Evolutionary conservation across 2,113 vertebrate genomes (phyloP).

Genomic region (Pongo abelii): DNA sequence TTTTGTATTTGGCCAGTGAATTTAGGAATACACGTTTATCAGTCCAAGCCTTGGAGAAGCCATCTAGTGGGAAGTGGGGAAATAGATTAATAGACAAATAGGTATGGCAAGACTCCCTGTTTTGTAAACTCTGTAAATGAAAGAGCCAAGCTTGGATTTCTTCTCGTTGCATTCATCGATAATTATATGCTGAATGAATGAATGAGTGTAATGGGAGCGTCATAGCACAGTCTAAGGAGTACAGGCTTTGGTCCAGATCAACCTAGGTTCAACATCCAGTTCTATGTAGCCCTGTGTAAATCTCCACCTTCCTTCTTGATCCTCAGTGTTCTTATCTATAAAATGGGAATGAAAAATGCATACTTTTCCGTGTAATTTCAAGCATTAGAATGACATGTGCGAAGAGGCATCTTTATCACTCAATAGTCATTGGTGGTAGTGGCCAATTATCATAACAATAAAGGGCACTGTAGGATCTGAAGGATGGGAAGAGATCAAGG

Average conservation of each 20-base stretch:
- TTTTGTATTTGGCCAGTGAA: not conserved
- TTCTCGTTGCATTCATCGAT: not conserved
- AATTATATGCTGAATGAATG: not conserved
- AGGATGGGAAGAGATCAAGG: not conserved
- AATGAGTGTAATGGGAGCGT: not conserved
- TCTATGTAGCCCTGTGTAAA: not conserved
- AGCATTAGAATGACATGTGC: too few relatives aligned
- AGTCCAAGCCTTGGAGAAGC: not conserved
- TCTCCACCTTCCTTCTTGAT: too few relatives aligned
- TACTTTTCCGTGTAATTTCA: not conserved
- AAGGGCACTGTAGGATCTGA: too few relatives aligned
- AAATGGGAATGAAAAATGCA: not conserved
- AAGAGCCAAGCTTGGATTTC: not conserved
- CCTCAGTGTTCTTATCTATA: too few relatives aligned
- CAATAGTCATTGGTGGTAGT: not conserved
- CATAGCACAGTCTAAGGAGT: fast-evolving
- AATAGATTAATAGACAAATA: not conserved
- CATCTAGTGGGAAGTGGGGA: not conserved
- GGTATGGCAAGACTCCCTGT: not conserved
- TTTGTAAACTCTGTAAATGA: not conserved
- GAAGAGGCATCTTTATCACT: fast-evolving
- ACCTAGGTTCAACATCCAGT: not conserved
- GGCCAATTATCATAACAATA: fast-evolving
- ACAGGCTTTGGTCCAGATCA: not conserved
- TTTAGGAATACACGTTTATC: not conserved